Evolutionary conservation across 2,113 vertebrate species (phyloP).

Genomic region (Psilopogon haemacephalus): DNA sequence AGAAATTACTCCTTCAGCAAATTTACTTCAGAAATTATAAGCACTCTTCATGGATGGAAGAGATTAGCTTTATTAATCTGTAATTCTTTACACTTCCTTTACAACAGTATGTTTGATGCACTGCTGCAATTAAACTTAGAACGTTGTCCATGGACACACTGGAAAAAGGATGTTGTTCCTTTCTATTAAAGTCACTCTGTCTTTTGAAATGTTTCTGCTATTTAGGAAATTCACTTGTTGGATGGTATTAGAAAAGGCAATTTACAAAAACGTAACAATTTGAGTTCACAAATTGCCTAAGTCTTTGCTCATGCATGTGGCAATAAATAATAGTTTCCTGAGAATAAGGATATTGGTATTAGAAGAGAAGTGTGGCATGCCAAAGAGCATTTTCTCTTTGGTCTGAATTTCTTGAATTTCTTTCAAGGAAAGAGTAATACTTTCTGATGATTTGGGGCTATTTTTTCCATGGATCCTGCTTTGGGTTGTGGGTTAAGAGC

Average conservation of each 20-base stretch:
- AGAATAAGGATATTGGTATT: no score
- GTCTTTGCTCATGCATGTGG: no score
- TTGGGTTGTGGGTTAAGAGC: no score
- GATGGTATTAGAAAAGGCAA: no score
- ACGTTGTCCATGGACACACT: neutral
- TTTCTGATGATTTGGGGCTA: no score
- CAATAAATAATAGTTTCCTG: no score
- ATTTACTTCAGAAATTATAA: neutral
- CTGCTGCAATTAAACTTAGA: neutral
- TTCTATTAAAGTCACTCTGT: neutral
- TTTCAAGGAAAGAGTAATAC: neutral
- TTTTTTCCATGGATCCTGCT: no score
- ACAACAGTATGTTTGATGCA: neutral
- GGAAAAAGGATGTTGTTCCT: neutral
- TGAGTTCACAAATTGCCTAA: no score
- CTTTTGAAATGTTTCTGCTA: neutral
- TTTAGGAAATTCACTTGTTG: no score
- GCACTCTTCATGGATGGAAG: neutral
- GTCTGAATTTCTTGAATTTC: neutral
- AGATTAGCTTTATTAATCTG: neutral
- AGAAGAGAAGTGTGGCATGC: no score
- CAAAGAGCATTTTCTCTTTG: neutral
- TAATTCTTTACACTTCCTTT: neutral
- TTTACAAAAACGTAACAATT: no score
- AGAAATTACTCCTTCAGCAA: neutral